Evolutionary conservation across 2,113 vertebrate species (phyloP).

Genomic region (Pipa parva): DNA sequence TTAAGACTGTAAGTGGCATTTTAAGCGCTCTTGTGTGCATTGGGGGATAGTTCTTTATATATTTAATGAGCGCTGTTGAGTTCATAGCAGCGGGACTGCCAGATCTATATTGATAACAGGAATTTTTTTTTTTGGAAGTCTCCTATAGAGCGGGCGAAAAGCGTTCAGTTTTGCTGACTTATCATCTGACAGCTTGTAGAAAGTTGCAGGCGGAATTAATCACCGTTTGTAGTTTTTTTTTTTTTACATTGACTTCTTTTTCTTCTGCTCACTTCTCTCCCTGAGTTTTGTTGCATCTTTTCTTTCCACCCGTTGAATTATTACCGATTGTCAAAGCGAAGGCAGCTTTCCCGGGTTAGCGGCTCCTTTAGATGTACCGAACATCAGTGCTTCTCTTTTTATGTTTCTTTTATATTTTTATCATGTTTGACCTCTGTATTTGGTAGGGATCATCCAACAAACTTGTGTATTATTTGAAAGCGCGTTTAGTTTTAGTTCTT

Average conservation of each 20-base stretch:
- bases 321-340: too few relatives aligned
- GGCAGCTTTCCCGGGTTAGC: too few relatives aligned
- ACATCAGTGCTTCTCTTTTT: too few relatives aligned
- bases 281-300: background rate
- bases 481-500: too few relatives aligned
- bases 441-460: too few relatives aligned
- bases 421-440: too few relatives aligned
- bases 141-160: background rate
- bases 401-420: too few relatives aligned
- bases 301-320: too few relatives aligned
- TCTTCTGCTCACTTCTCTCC: conserved; percentile 1
- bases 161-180: background rate
- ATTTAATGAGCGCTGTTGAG: conserved; percentile 31
- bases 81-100: conserved; percentile 17
- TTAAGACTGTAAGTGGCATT: conserved; percentile 38
- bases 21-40: conserved; percentile 3
- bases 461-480: too few relatives aligned
- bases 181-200: background rate
- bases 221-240: background rate
- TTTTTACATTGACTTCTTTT: background rate
- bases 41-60: conserved; percentile 13
- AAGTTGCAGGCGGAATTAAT: conserved; percentile 4
- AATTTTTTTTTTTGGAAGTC: conserved; percentile 13
- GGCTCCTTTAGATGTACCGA: too few relatives aligned
- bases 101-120: conserved; percentile 34